Conservation (phyloP, 2,113 vertebrate species). For the Ondatra zibethicus region DNA sequence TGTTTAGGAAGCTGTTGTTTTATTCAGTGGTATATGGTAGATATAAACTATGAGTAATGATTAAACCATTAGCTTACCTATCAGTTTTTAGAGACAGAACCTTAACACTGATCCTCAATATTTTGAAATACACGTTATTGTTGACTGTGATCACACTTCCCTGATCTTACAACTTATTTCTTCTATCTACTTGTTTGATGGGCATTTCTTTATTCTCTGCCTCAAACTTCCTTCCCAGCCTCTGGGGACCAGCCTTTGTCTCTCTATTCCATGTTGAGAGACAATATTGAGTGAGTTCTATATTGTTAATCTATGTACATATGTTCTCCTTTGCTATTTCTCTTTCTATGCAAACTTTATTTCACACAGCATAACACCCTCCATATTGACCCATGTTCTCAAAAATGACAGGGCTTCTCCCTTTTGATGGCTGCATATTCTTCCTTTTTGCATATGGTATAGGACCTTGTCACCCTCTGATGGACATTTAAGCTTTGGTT, state of each 20-base stretch:
- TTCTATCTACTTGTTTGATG: not conserved
- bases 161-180: not conserved
- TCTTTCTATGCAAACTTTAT: not conserved
- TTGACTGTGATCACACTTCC: not conserved
- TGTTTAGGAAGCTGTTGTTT: not conserved
- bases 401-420: not conserved
- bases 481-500: not conserved
- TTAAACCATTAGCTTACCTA: not conserved
- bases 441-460: not conserved
- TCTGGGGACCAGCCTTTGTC: not conserved
- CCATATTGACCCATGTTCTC: not conserved
- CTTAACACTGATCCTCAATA: not conserved
- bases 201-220: not conserved
- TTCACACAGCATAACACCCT: not conserved
- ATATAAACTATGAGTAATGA: not conserved
- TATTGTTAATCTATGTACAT: not conserved
- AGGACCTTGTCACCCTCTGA: not conserved
- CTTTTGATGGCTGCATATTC: not conserved
- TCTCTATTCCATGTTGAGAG: not conserved
- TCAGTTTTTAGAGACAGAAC: not conserved
- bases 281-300: not conserved
- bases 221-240: rapidly evolving
- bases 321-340: too few relatives aligned
- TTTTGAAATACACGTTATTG: not conserved
- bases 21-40: not conserved